These are phyloP conservation scores for Aurelia sp. DNA, from an alignment of 30 jellyfish, hydroid and myxozoan species.

Conservation along the genomic window DNA sequence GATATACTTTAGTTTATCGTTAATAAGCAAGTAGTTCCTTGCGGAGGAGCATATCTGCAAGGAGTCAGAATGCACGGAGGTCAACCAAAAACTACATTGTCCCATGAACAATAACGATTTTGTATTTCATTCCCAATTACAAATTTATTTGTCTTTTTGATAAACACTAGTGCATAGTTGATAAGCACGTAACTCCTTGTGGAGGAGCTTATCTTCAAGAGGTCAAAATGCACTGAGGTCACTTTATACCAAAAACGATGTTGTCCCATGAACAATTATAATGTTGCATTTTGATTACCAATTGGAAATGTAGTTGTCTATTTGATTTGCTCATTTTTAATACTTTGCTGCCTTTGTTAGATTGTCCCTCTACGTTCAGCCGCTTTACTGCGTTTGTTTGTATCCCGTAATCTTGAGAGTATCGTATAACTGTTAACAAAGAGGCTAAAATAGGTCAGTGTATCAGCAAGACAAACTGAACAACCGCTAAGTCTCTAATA, in stretches of 20 bases:
- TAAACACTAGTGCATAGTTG: background rate
- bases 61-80: too few species aligned
- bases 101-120: background rate
- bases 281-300: background rate
- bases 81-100: background rate
- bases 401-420: slow-evolving; percentile 9
- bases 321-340: slow-evolving; percentile 7
- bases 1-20: background rate
- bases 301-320: slow-evolving; percentile 23
- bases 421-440: slow-evolving; percentile 40
- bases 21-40: too few species aligned
- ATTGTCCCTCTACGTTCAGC: background rate
- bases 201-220: too few species aligned
- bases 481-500: slow-evolving; percentile 54
- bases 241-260: too few species aligned
- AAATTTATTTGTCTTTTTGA: slow-evolving; percentile 26
- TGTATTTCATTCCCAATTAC: slow-evolving; percentile 1
- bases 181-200: too few species aligned
- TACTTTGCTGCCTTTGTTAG: slow-evolving; percentile 4
- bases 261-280: too few species aligned
- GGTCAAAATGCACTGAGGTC: too few species aligned
- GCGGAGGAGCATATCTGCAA: too few species aligned
- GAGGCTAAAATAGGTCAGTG: slow-evolving; percentile 51
- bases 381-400: slow-evolving; percentile 28
- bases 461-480: slow-evolving; percentile 43